These are phyloP conservation scores for Gymnocephalus cernua DNA, from an alignment of 2,113 vertebrate genomes.

Conservation along the genomic window DNA sequence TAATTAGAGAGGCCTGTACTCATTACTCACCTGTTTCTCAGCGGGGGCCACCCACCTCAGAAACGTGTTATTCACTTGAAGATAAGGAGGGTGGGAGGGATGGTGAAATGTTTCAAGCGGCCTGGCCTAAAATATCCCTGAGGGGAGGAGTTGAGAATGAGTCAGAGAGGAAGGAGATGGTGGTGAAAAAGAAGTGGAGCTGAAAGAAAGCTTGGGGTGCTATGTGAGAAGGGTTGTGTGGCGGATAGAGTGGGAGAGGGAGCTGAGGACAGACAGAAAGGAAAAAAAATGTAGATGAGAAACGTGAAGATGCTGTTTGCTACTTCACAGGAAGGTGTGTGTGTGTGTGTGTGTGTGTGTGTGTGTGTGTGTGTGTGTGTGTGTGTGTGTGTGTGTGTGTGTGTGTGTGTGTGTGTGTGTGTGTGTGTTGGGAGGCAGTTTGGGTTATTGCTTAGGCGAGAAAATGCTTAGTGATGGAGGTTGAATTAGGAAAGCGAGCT, in stretches of 20 bases:
- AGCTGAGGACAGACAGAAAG: neutral
- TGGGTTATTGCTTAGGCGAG: conserved; percentile 21
- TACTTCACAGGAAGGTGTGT: conserved; percentile 7
- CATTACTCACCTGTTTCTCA: conserved; percentile 79
- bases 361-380: neutral
- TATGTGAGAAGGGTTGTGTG: neutral
- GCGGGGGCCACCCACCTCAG: conserved; percentile 50
- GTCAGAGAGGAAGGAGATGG: conserved; percentile 51
- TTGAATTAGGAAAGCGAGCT: neutral
- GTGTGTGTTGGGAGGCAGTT: neutral
- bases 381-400: neutral
- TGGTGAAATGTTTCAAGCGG: conserved; percentile 37
- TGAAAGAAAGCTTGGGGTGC: conserved; percentile 5
- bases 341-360: neutral
- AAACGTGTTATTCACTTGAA: conserved; percentile 29
- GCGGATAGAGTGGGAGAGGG: neutral
- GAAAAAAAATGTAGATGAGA: neutral
- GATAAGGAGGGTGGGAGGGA: conserved; percentile 21
- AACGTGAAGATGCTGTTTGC: neutral
- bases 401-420: neutral
- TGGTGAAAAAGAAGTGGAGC: conserved; percentile 10
- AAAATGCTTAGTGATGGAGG: conserved; percentile 32
- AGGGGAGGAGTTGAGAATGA: conserved; percentile 48
- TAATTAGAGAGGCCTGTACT: conserved; percentile 76
- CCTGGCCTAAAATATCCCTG: conserved; percentile 45